phyloP scores from a whole-genome alignment of 2,113 vertebrate genomes.

The Psilopogon haemacephalus region DNA sequence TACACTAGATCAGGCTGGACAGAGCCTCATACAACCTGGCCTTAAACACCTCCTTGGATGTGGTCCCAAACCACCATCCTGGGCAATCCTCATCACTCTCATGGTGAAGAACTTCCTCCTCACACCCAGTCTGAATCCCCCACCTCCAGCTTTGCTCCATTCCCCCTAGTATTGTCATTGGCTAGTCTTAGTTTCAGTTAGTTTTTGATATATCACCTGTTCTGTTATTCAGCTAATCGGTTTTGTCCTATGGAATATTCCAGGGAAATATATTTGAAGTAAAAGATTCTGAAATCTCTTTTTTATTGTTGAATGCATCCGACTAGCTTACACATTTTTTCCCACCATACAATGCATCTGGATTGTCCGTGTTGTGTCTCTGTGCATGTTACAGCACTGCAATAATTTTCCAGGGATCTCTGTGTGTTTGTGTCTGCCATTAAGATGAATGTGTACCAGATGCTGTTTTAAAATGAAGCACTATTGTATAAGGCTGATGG shows the following conservation, averaged over 20 bases:
- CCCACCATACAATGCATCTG: neutral
- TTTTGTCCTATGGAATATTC: neutral
- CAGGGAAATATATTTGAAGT: slow-evolving; percentile 14
- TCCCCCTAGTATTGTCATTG: fast-evolving
- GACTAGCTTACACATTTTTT: neutral
- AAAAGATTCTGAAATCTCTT: neutral
- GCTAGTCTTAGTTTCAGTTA: slow-evolving; percentile 8
- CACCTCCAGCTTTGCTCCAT: too few relatives aligned
- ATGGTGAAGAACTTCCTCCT: too few relatives aligned
- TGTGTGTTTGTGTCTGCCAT: slow-evolving; percentile 27
- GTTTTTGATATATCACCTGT: neutral
- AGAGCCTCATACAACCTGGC: too few relatives aligned
- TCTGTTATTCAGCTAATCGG: neutral
- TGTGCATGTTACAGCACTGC: neutral
- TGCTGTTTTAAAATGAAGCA: slow-evolving; percentile 45
- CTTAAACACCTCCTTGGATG: too few relatives aligned
- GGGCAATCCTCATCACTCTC: too few relatives aligned
- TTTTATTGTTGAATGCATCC: neutral
- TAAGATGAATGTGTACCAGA: slow-evolving; percentile 38
- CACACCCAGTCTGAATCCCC: too few relatives aligned
- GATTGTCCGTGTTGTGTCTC: neutral
- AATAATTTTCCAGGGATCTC: slow-evolving; percentile 52
- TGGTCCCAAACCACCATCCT: too few relatives aligned
- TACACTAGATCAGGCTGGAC: too few relatives aligned
- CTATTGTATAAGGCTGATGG: slow-evolving; percentile 33